Percentiles rank a stretch among this genome's conserved stretches.
phyloP scores from a whole-genome alignment of 2,113 vertebrate genomes.

The Lichenostomus cassidix region DNA sequence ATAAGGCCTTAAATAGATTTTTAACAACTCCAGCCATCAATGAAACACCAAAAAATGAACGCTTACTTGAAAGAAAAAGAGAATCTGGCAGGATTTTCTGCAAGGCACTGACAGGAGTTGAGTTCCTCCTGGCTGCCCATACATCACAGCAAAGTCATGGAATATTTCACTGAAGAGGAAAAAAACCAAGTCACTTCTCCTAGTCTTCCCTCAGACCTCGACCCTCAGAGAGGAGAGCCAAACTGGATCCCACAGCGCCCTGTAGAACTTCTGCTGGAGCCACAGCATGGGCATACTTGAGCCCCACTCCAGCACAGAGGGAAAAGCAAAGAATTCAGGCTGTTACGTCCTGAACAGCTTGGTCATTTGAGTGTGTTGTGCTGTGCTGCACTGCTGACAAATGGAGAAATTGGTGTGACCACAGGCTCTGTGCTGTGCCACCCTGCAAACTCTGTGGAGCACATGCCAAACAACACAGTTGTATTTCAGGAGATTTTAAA shows the following conservation, averaged over 20 bases:
- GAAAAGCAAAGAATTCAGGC: neutral
- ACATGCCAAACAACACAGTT: neutral
- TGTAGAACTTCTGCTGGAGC: neutral
- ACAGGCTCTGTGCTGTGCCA: neutral
- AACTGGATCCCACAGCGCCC: neutral
- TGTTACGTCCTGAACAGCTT: neutral
- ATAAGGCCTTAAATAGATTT: neutral
- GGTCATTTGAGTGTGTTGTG: neutral
- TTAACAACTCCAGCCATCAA: neutral
- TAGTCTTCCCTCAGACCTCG: neutral
- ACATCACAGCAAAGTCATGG: neutral
- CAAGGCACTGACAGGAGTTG: neutral
- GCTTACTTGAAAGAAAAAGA: neutral
- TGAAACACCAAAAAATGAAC: neutral
- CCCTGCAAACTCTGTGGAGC: neutral
- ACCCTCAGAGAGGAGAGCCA: neutral
- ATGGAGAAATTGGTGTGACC: neutral
- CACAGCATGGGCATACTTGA: accelerated
- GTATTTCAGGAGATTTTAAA: neutral
- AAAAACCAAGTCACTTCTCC: neutral
- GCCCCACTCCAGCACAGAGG: too few relatives aligned
- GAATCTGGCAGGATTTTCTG: neutral
- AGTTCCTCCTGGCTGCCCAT: neutral
- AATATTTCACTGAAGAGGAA: neutral
- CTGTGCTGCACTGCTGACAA: neutral